A percentile compares a stretch with the other conserved stretches of the same genome.
Evolutionary conservation across 2,888 invertebrate species (phyloP).

Genomic region (Margaritifera margaritifera): DNA sequence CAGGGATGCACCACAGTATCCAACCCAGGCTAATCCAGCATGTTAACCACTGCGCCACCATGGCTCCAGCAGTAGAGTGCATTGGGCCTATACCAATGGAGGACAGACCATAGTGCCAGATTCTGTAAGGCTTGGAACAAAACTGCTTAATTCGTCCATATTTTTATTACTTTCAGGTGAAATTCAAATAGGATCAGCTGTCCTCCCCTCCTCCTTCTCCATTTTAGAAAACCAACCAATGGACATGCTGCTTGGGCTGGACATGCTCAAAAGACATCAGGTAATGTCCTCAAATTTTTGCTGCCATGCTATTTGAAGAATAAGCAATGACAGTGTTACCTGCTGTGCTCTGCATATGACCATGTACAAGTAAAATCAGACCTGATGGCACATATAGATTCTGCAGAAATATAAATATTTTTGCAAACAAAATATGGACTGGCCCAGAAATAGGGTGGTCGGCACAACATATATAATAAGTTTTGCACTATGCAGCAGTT

Average conservation of each 20-base stretch:
- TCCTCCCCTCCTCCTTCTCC: slow-evolving; percentile 95
- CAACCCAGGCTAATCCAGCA: too few relatives aligned
- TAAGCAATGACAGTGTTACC: background rate
- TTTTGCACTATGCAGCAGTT: too few relatives aligned
- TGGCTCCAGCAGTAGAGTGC: too few relatives aligned
- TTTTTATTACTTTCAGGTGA: slow-evolving; percentile 75
- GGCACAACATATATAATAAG: too few relatives aligned
- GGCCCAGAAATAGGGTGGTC: too few relatives aligned
- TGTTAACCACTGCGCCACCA: too few relatives aligned
- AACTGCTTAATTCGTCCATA: background rate
- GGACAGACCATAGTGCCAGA: too few relatives aligned
- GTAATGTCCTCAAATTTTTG: slow-evolving; percentile 72
- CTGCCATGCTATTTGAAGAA: background rate
- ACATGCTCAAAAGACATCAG: slow-evolving; percentile 97
- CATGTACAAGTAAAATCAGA: background rate
- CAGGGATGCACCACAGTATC: too few relatives aligned
- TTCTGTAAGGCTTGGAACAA: background rate
- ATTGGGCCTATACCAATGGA: too few relatives aligned
- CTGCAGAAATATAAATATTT: too few relatives aligned
- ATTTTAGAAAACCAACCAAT: slow-evolving; percentile 97
- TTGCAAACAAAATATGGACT: too few relatives aligned
- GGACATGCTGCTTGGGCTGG: slow-evolving; percentile 98
- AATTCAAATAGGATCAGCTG: slow-evolving; percentile 94
- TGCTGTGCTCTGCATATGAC: background rate
- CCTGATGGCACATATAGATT: background rate